Percentiles rank a stretch among this genome's conserved stretches.
phyloP scores from a whole-genome alignment of 2,113 vertebrate species.

The Corydoras maculifer region DNA sequence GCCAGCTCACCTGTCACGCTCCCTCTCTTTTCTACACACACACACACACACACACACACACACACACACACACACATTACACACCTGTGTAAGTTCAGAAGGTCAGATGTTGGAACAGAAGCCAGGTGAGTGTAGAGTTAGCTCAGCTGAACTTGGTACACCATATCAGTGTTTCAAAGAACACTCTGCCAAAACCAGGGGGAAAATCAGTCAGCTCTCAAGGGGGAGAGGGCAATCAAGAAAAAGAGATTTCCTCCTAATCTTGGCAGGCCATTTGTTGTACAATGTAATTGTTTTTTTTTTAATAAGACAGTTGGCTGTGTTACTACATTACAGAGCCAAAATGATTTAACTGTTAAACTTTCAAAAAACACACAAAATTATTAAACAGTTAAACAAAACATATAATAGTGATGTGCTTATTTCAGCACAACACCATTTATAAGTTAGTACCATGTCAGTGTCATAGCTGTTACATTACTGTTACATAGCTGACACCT shows the following conservation, averaged over 20 bases:
- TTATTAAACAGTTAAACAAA: too few relatives aligned
- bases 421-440: too few relatives aligned
- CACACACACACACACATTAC: slow-evolving; percentile 3
- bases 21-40: neutral
- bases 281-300: neutral
- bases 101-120: slow-evolving; percentile 32
- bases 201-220: slow-evolving; percentile 6
- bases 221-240: neutral
- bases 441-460: too few relatives aligned
- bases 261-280: neutral
- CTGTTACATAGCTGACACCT: too few relatives aligned
- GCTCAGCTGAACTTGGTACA: slow-evolving; percentile 6
- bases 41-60: slow-evolving; percentile 14
- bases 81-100: slow-evolving; percentile 25
- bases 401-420: too few relatives aligned
- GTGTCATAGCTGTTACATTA: too few relatives aligned
- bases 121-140: slow-evolving; percentile 31
- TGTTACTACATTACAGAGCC: neutral
- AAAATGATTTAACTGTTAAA: neutral
- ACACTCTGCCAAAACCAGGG: slow-evolving; percentile 29
- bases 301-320: neutral
- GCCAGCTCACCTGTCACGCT: slow-evolving; percentile 21
- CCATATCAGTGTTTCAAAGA: slow-evolving; percentile 24
- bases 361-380: neutral
- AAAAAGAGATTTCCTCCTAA: neutral